Percentiles rank a stretch among this genome's conserved stretches.
Evolutionary conservation across 2,888 invertebrate genomes (phyloP).

Genomic region (Thalpophila matura): DNA sequence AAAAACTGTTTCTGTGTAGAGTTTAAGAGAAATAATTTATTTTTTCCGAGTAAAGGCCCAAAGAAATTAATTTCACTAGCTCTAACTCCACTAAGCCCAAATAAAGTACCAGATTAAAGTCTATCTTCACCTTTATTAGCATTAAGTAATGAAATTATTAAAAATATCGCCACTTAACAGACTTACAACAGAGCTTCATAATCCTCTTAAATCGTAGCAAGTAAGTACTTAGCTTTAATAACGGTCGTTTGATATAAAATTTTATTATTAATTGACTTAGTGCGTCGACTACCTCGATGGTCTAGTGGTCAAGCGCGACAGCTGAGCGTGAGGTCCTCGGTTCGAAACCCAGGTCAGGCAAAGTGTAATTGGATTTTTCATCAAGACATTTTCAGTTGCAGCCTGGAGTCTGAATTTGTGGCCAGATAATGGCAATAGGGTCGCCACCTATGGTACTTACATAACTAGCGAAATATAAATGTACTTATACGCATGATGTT

Average conservation of each 20-base stretch:
- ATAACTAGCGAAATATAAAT: too few relatives aligned
- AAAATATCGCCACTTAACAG: constrained; percentile 44
- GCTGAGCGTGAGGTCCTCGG: too few relatives aligned
- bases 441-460: too few relatives aligned
- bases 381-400: too few relatives aligned
- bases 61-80: constrained; percentile 14
- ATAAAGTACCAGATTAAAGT: constrained; percentile 24
- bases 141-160: constrained; percentile 38
- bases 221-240: constrained; percentile 30
- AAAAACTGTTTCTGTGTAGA: neutral
- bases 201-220: constrained; percentile 37
- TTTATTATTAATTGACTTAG: constrained; percentile 41
- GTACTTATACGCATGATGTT: too few relatives aligned
- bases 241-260: constrained; percentile 21
- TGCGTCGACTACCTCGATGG: too few relatives aligned
- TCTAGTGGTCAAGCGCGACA: too few relatives aligned
- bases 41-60: neutral
- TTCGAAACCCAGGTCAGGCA: too few relatives aligned
- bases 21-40: neutral
- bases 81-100: constrained; percentile 23
- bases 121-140: constrained; percentile 17
- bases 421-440: too few relatives aligned
- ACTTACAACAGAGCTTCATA: constrained; percentile 46
- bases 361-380: too few relatives aligned
- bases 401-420: too few relatives aligned